Percentiles rank a stretch among this genome's conserved stretches.
Conservation (phyloP, 1,140 invertebrate species). For the Drosophila ohnishii region DNA sequence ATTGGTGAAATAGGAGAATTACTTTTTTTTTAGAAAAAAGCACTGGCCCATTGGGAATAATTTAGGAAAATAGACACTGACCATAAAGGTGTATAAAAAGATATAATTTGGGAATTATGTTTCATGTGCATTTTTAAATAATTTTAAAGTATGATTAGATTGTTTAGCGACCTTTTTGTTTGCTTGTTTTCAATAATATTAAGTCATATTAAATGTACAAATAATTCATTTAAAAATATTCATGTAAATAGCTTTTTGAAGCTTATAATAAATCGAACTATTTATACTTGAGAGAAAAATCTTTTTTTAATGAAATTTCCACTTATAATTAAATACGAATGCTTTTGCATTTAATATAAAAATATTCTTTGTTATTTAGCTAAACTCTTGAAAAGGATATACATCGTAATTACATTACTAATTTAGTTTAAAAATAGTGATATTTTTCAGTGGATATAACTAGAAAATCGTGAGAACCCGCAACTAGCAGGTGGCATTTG, state of each 20-base stretch:
- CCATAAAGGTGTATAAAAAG: neutral
- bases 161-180: too few species aligned
- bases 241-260: too few species aligned
- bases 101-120: too few species aligned
- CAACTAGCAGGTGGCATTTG: constrained; percentile 19
- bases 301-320: neutral
- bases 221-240: too few species aligned
- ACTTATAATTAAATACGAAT: neutral
- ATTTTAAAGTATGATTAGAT: too few species aligned
- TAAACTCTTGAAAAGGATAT: too few species aligned
- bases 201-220: too few species aligned
- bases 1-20: constrained; percentile 33
- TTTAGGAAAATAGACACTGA: neutral
- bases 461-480: neutral
- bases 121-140: neutral
- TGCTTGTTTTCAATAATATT: too few species aligned
- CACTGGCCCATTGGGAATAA: constrained; percentile 13
- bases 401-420: too few species aligned
- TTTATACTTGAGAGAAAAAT: too few species aligned
- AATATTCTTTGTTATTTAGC: neutral
- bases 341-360: neutral
- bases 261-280: too few species aligned
- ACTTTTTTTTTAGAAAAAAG: constrained; percentile 10
- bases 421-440: neutral
- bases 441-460: neutral